Base-by-base conservation (phyloP, 2,888 invertebrate genomes). In the Ceramica pisi region DNA sequence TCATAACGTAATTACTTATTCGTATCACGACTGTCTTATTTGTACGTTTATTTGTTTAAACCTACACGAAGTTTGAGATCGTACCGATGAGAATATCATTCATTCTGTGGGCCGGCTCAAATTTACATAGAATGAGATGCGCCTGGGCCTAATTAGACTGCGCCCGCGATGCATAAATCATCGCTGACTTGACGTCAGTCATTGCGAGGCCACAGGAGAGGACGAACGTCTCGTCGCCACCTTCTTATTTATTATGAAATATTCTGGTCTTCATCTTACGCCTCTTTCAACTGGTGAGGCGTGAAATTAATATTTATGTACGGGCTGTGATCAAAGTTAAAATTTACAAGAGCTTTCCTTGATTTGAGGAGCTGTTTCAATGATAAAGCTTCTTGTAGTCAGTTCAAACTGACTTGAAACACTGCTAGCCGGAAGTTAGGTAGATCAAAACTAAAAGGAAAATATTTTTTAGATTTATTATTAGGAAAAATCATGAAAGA, bases 71-170 rank as follows among this genome's bases (percentile, higher is more conserved):
- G 84, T 88, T 87, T 82, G 78, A 86, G 78, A 83, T 84, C 68
- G 84, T 77, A 75, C 78, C 86, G 82, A 86, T 86, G 86, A 87
- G 86, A 89, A 86, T 89, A 87, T 88, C 82, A 89, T 87, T 84
- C 85, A 82, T 77, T 73, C 85, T 72, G 83, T 83, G 86, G 81
- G 81, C 67, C 72, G 89, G 78, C 83, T 88, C 80, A 83, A 89
- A 93, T 94, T 93, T 91, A 93, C 94, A 93, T 93, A 93, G 91
- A 94, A 93, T 94, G 90, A 91, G 90, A 91, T 91, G 91, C 91
- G 90, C 90, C 78, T 84, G 90, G 87, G 89, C 88, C 90, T 94
- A 94, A 94, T 94, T 94, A 94, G 92, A 91, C 89, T 89, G 90
- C 88, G 87, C 85, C 87, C 84, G 90, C 85, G 86, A 86, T 80